These are phyloP conservation scores for Amphimedon queenslandica DNA, from an alignment of 37 sponge, comb jelly and placozoan genomes.

Conservation along the genomic window DNA sequence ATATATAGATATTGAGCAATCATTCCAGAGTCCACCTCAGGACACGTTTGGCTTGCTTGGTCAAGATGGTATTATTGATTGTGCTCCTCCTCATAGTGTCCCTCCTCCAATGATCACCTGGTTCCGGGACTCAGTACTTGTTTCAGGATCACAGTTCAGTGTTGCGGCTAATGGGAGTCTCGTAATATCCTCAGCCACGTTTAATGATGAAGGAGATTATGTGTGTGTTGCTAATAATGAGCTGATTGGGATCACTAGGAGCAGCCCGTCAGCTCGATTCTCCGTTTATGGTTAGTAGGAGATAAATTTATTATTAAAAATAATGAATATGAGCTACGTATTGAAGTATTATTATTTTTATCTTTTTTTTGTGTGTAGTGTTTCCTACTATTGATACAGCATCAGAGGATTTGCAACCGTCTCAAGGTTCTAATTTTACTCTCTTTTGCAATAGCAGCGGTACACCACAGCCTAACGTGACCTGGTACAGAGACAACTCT, in stretches of 20 bases:
- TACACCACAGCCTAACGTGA: constrained; percentile 10
- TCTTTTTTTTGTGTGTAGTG: not conserved
- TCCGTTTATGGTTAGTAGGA: constrained; percentile 35
- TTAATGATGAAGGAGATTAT: constrained; percentile 41
- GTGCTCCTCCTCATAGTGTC: constrained; percentile 50
- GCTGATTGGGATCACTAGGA: constrained; percentile 14
- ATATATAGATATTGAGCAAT: constrained; percentile 23
- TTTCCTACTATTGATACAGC: not conserved
- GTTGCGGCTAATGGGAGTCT: constrained; percentile 31
- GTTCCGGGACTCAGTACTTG: constrained; percentile 36
- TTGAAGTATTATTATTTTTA: too few relatives aligned
- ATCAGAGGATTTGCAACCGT: not conserved
- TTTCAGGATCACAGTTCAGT: constrained; percentile 2
- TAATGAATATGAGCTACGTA: too few relatives aligned
- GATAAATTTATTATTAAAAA: not conserved
- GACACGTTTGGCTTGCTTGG: constrained; percentile 41
- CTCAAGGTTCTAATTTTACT: not conserved
- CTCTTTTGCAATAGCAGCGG: constrained; percentile 23
- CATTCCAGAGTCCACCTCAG: constrained; percentile 33
- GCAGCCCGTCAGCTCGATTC: constrained; percentile 23
- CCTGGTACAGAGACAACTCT: constrained; percentile 35
- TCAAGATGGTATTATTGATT: constrained; percentile 2
- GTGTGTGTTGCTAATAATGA: constrained; percentile 53
- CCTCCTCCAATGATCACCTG: constrained; percentile 60
- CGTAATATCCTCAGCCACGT: constrained; percentile 15